Base-by-base conservation (phyloP, 2,113 vertebrate genomes). In the Macrotus californicus region DNA sequence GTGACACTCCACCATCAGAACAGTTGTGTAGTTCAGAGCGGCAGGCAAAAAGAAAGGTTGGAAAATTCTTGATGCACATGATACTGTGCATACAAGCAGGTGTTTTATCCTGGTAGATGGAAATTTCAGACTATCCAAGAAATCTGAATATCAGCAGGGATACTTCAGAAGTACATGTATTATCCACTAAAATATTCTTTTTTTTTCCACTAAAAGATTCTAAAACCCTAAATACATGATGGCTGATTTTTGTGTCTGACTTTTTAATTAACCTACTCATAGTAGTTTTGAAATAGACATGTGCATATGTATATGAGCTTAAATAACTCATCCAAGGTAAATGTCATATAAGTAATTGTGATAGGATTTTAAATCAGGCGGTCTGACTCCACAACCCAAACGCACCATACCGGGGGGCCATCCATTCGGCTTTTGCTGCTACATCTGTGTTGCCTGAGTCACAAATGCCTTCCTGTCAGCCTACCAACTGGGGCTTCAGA, bases 101-200 rank as follows among this genome's bases (percentile, higher is more conserved):
- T 61, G 4, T n/a, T 90, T 72, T 69, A 5, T 56, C 67, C 10
- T 46, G 39, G 11, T 64, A 85, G 73, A 66, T 64, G 41, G 43
- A 95, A 92, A 67, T n/a, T 84, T 43, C 67, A 81, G 41, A 83
- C 43, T 69, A 61, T 94, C 43, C 66, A 31, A 85, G 22, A 93
- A 64, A 24, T 75, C 34, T 56, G 19, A 94, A 19, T 75, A 69
- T 80, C 56, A 92, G 13, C 7, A 16, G 24, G 2, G 2, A 69
- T 76, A 29, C 87, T 43, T 95, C 41, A 89, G 7, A 92, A 66
- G 15, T 87, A 31, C 7, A 12, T 6, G 16, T 81, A 14, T 84
- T 93, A 83, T 9, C 61, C 52, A 26, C 12, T 70, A 73, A 56
- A 14, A 59, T 19, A 67, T 90, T 41, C 31, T 48, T n/a, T n/a